Base-by-base conservation (phyloP, 1,140 invertebrate genomes). In the Saxidomus purpurata region DNA sequence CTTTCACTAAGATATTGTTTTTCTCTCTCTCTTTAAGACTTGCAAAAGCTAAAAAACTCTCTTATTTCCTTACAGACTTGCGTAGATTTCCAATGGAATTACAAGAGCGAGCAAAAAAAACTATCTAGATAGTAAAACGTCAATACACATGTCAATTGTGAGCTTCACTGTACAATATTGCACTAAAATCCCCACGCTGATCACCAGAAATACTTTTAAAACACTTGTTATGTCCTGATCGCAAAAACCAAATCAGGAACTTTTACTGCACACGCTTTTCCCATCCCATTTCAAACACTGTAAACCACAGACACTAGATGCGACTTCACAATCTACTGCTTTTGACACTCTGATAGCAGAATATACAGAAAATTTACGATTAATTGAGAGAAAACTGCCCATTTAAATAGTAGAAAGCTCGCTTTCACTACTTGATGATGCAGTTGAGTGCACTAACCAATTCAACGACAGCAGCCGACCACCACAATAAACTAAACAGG, bases 361-460 rank as follows among this genome's bases (percentile, higher is more conserved):
- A 71, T 4, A 38, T 19, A n/a, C 67, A 38, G 67, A 71, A 71
- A 71, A 71, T 38, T 38, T 34, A 31, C 17, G 67, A 71, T 71
- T 40, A 71, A 36, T 34, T 36, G 25, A 55, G 6, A 67, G 55
- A 67, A 31, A 31, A 67, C 25, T 67, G 61, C 34, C 59, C 25
- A 63, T 63, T 63, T 63, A 63, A 63, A 63, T 28, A 63, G n/a
- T 28, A 28, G 3, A 63, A 43, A 43, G 59, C 8, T 28, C 15
- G n/a, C n/a, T 63, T 63, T 63, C 59, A 63, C 59, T 63, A 63
- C 59, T 28, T 28, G 1, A 13, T 1, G 67, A 71, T 40, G 67
- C 67, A 71, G 67, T 40, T 71, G 34, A 71, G 1, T 71, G 67
- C 67, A 15, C 67, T 71, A 71, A 40, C 67, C 67, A 71, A 71